Base-by-base conservation (phyloP, 2,888 invertebrate genomes). In the Lutraria lutraria region DNA sequence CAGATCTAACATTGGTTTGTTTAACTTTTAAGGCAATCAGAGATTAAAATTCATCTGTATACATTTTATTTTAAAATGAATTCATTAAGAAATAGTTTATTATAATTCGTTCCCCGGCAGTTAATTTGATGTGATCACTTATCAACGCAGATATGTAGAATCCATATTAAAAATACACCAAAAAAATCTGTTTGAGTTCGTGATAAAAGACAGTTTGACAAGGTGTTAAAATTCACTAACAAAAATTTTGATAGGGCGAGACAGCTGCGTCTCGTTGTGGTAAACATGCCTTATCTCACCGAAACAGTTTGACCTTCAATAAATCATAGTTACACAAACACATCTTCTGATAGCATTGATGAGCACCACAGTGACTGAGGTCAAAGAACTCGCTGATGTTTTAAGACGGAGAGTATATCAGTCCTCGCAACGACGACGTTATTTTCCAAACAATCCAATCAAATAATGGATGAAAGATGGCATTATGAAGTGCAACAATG, bases 241-340 rank as follows among this genome's bases (percentile, higher is more conserved):
- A 84, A 84, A 63, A 43, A 84, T 79, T 72, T 84, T 84, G 34
- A 76, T 72, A 68, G 25, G n/a, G n/a, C 54, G 52, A 84, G 72
- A 43, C 72, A 84, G 76, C 54, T 84, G 72, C 76, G 76, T 54
- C 84, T 79, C 52, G 43, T 72, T 15, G 72, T 2, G 53, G 54
- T 56, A 76, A 76, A 84, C 84, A 84, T 84, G 84, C 31, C 76
- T 84, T 84, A 84, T 84, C 84, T 84, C 29, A 25, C 53, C 12
- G 72, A 84, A 84, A 79, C 84, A 84, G 54, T 72, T 84, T 84
- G 84, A 84, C 84, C 84, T 84, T 53, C 72, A 72, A 84, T 84
- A 84, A 76, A 84, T 84, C 84, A 84, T 84, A 52, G 72, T 53
- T 43, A 72, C 21, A 25, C 76, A 76, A 84, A 84, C 76, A 84